phyloP scores from a whole-genome alignment of 64 coral and sea anemone species.

The Dendronephthya gigantea region DNA sequence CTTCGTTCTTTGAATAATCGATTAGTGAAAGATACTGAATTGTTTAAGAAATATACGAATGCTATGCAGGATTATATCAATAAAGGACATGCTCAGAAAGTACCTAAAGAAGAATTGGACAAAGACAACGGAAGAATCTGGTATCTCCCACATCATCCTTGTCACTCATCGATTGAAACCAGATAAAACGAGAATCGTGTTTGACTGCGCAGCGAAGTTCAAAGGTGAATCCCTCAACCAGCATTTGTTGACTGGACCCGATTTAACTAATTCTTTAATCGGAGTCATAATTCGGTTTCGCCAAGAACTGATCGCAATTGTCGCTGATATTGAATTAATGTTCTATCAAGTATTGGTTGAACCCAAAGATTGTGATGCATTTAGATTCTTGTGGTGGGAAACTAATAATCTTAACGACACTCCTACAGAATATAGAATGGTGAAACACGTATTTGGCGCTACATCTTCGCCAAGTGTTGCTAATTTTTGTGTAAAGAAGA shows the following conservation, averaged over 20 bases:
- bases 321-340: background rate
- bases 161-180: background rate
- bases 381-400: constrained; percentile 9
- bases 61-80: background rate
- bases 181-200: background rate
- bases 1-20: background rate
- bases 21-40: background rate
- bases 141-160: background rate
- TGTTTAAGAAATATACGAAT: background rate
- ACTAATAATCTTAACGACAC: background rate
- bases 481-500: background rate
- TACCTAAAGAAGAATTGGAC: background rate
- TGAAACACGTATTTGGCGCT: background rate
- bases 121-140: background rate
- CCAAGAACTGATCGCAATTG: background rate
- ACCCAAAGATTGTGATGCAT: background rate
- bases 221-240: constrained; percentile 1
- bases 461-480: too few relatives aligned
- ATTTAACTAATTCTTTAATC: background rate
- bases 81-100: background rate
- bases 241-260: background rate
- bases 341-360: constrained; percentile 3
- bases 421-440: background rate
- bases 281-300: constrained; percentile 1
- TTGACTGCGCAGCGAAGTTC: background rate